A percentile compares a stretch with the other conserved stretches of the same genome.
Conservation (phyloP, 2,113 vertebrate genomes). For the Theristicus caerulescens region DNA sequence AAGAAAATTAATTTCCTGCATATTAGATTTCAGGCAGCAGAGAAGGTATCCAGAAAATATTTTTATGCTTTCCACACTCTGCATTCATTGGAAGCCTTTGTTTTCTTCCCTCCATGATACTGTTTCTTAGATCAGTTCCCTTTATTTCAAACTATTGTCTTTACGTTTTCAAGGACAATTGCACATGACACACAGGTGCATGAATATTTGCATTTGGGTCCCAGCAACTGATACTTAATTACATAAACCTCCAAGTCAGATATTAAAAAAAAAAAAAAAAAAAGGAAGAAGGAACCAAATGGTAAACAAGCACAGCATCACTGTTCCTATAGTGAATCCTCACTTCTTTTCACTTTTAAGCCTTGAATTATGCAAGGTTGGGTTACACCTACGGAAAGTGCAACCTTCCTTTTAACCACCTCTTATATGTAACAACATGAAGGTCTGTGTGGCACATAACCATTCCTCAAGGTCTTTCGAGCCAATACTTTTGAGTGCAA, state of each 20-base stretch:
- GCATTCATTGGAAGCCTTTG: not conserved
- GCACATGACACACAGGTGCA: not conserved
- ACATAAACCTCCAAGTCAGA: not conserved
- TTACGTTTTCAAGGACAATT: not conserved
- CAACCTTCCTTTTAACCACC: not conserved
- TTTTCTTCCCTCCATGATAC: not conserved
- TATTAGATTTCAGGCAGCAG: conserved; percentile 14
- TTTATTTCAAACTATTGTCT: conserved; percentile 26
- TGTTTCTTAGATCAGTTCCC: conserved; percentile 33
- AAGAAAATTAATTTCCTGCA: not conserved
- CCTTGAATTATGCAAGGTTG: not conserved
- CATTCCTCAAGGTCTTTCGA: not conserved
- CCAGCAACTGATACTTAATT: not conserved
- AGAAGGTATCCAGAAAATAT: not conserved
- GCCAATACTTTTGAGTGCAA: not conserved
- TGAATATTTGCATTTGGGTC: not conserved
- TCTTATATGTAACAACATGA: accelerated
- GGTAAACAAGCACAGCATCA: not conserved
- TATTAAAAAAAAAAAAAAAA: not conserved
- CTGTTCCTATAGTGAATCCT: not conserved
- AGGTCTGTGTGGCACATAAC: not conserved
- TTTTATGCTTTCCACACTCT: not conserved
- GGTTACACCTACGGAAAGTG: not conserved
- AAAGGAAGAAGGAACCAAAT: not conserved
- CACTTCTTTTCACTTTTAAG: not conserved